phyloP scores from a whole-genome alignment of 2,888 invertebrate species.

The Escarpia spicata region DNA sequence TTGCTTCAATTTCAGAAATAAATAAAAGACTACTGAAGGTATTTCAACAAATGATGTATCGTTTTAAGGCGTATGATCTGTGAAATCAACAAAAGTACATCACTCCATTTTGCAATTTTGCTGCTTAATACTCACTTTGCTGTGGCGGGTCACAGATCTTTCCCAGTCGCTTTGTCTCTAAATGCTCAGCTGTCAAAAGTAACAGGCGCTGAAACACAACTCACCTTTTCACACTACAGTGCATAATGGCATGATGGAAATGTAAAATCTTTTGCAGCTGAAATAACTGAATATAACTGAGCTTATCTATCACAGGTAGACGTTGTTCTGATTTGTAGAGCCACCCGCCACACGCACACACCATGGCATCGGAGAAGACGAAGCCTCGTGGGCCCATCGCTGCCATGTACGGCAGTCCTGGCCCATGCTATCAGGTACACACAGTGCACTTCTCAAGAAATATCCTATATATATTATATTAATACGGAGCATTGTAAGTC shows the following conservation, averaged over 20 bases:
- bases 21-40: too few relatives aligned
- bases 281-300: background rate
- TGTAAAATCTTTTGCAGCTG: background rate
- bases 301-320: background rate
- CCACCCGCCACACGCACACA: background rate
- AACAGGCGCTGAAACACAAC: too few relatives aligned
- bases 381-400: slow-evolving; percentile 25
- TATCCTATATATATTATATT: background rate
- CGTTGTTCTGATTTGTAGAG: background rate
- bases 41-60: too few relatives aligned
- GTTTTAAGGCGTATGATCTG: too few relatives aligned
- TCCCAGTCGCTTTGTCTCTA: too few relatives aligned
- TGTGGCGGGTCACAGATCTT: too few relatives aligned
- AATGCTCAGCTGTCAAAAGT: too few relatives aligned
- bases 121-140: too few relatives aligned
- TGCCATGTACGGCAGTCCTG: slow-evolving; percentile 25
- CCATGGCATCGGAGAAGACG: slow-evolving; percentile 19
- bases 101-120: too few relatives aligned
- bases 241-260: background rate
- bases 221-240: background rate
- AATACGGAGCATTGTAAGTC: background rate
- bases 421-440: slow-evolving; percentile 25
- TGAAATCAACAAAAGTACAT: too few relatives aligned
- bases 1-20: too few relatives aligned
- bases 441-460: background rate